Evolutionary conservation across 2,797 vertebrate genomes (phyloP).

Genomic region (Silurus lanzhouensis): DNA sequence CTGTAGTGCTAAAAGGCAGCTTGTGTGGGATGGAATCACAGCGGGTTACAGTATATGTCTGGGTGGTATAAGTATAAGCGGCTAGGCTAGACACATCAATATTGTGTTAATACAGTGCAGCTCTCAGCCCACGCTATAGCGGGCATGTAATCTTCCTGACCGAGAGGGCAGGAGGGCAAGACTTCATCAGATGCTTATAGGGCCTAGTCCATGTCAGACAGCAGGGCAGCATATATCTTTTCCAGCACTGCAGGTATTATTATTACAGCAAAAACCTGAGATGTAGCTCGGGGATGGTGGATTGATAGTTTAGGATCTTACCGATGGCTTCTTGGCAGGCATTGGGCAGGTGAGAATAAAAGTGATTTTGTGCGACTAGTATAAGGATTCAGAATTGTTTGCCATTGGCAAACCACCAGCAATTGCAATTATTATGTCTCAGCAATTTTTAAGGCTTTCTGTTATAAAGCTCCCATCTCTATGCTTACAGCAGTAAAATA

Average conservation of each 20-base stretch:
- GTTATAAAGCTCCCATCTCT: neutral
- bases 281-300: neutral
- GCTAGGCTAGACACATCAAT: conserved; percentile 3
- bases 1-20: conserved; percentile 26
- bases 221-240: conserved; percentile 11
- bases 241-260: conserved; percentile 17
- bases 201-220: conserved; percentile 17
- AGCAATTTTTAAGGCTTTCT: no score
- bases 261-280: neutral
- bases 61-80: conserved; percentile 18
- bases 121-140: neutral
- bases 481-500: neutral
- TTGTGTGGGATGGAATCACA: conserved; percentile 27
- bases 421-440: conserved; percentile 4
- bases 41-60: conserved; percentile 12
- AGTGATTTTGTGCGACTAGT: neutral
- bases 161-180: neutral
- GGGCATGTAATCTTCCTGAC: conserved; percentile 22
- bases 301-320: neutral
- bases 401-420: neutral
- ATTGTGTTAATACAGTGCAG: conserved; percentile 13
- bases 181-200: neutral
- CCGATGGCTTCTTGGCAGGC: neutral
- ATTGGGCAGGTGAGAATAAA: neutral
- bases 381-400: neutral